A percentile compares a stretch with the other conserved stretches of the same genome.
Evolutionary conservation across 2,888 invertebrate genomes (phyloP).

Genomic region (Vesta saturnalis): DNA sequence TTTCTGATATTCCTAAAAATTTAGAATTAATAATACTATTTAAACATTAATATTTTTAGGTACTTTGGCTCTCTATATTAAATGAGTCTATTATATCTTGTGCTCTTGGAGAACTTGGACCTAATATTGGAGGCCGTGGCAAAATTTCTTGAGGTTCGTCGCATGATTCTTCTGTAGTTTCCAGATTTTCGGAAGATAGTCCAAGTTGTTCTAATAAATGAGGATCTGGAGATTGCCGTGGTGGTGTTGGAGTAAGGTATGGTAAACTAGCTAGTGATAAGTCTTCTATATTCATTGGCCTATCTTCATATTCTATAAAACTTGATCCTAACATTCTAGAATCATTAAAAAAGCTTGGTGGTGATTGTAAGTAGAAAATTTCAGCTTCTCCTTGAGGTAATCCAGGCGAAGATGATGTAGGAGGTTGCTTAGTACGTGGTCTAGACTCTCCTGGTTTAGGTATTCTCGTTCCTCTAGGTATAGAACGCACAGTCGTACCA

Average conservation of each 20-base stretch:
- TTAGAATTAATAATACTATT: no score
- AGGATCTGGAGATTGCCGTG: background rate
- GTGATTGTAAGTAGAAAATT: conserved; percentile 3
- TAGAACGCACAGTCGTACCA: background rate
- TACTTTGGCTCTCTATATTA: conserved; percentile 28
- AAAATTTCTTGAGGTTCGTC: conserved; percentile 3
- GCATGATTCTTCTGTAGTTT: background rate
- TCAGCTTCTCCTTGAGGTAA: background rate
- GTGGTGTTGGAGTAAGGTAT: background rate
- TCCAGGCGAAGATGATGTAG: background rate
- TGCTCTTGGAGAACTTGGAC: conserved; percentile 25
- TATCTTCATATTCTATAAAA: background rate
- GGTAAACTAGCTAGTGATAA: background rate
- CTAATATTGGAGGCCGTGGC: conserved; percentile 9
- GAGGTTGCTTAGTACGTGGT: background rate
- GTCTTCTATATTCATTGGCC: background rate
- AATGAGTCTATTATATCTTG: conserved; percentile 40
- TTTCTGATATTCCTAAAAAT: no score
- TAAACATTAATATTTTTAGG: no score
- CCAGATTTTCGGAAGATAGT: background rate
- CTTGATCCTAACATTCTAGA: background rate
- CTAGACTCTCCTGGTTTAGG: background rate
- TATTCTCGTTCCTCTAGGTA: background rate
- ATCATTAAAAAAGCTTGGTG: background rate
- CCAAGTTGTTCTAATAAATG: background rate